Evolutionary conservation across 2,113 vertebrate genomes (phyloP).

Genomic region (Rhinogobius similis): DNA sequence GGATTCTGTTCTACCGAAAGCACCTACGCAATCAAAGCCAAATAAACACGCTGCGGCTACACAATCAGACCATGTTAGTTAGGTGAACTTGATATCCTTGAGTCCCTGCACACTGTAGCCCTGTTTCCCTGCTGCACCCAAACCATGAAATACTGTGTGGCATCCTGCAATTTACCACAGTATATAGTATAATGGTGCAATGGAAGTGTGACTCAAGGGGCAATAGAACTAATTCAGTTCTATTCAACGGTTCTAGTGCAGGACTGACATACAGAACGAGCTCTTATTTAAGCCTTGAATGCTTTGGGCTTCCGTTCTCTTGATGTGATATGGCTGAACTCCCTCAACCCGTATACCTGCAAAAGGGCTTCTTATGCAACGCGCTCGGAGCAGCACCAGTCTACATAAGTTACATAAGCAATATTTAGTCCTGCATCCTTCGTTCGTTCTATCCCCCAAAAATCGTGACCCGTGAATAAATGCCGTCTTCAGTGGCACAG

Average conservation of each 20-base stretch:
- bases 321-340: conserved; percentile 52
- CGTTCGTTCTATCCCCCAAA: conserved; percentile 33
- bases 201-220: conserved; percentile 61
- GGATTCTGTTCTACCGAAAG: conserved; percentile 20
- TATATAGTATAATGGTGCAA: conserved; percentile 54
- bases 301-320: conserved; percentile 39
- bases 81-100: conserved; percentile 54
- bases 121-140: conserved; percentile 49
- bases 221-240: conserved; percentile 62
- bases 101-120: conserved; percentile 45
- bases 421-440: conserved; percentile 31
- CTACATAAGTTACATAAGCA: conserved; percentile 44
- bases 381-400: conserved; percentile 8
- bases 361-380: conserved; percentile 51
- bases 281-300: conserved; percentile 53
- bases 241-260: conserved; percentile 51
- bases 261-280: conserved; percentile 53
- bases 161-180: conserved; percentile 68
- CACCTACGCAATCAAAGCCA: conserved; percentile 18
- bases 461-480: conserved; percentile 37
- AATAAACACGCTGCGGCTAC: conserved; percentile 37
- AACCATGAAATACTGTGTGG: conserved; percentile 69
- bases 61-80: conserved; percentile 47
- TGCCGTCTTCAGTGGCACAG: conserved; percentile 40
- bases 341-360: conserved; percentile 45